Evolutionary conservation across 2,113 vertebrate genomes (phyloP).

Genomic region (Calcarius ornatus): DNA sequence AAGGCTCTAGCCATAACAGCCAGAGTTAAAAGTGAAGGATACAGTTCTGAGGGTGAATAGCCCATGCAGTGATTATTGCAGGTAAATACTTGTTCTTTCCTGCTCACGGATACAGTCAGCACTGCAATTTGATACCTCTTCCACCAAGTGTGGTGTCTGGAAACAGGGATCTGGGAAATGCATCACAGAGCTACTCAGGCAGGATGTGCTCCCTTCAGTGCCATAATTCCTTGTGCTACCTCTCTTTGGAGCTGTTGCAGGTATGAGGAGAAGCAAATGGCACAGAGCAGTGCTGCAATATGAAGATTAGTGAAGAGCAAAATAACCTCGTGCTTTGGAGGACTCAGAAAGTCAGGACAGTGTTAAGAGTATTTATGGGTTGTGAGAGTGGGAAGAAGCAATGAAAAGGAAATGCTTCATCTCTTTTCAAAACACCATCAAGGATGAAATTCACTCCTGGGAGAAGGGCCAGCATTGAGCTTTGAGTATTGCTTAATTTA

Average conservation of each 20-base stretch:
- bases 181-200: slow-evolving; percentile 19
- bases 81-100: slow-evolving; percentile 32
- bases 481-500: slow-evolving; percentile 9
- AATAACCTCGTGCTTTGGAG: background rate
- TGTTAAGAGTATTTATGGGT: slow-evolving; percentile 48
- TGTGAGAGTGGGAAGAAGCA: slow-evolving; percentile 53
- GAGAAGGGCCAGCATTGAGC: slow-evolving; percentile 9
- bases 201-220: slow-evolving; percentile 18
- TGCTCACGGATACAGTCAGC: background rate
- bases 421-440: slow-evolving; percentile 36
- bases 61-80: slow-evolving; percentile 7
- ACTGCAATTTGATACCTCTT: slow-evolving; percentile 20
- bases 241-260: background rate
- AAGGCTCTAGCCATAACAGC: background rate
- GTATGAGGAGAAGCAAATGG: background rate
- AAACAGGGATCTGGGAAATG: slow-evolving; percentile 32
- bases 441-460: slow-evolving; percentile 28
- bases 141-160: slow-evolving; percentile 11
- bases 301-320: background rate
- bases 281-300: background rate
- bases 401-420: slow-evolving; percentile 56
- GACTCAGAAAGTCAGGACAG: background rate
- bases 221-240: background rate
- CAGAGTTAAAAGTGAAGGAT: background rate
- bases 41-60: background rate